A percentile compares a stretch with the other conserved stretches of the same genome.
Evolutionary conservation across 1,140 invertebrate species (phyloP).

Genomic region (Drosophila bifasciata): DNA sequence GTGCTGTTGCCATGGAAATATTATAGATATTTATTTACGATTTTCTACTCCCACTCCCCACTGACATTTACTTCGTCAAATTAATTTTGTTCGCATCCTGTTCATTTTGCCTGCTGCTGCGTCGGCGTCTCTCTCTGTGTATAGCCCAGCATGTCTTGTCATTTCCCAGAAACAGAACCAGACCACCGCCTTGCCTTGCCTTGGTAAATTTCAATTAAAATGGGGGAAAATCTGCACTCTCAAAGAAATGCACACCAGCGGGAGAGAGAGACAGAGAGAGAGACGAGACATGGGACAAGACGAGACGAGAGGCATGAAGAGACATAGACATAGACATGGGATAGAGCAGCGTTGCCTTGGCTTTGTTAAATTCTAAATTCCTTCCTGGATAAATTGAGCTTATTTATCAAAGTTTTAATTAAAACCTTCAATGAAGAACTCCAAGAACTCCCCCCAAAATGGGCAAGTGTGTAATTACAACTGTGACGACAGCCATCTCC

Average conservation of each 20-base stretch:
- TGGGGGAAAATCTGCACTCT: constrained; percentile 65
- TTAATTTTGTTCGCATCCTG: constrained; percentile 32
- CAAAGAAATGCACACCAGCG: constrained; percentile 58
- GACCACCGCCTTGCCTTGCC: constrained; percentile 20
- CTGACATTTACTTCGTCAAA: constrained; percentile 26
- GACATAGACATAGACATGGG: background rate
- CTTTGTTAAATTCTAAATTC: constrained; percentile 66
- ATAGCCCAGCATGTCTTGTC: constrained; percentile 33
- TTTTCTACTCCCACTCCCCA: background rate
- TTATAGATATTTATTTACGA: constrained; percentile 22
- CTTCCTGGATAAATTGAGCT: constrained; percentile 76
- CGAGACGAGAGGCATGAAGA: too few species aligned
- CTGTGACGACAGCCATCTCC: constrained; percentile 40
- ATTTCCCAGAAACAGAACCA: too few species aligned
- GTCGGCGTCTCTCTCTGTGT: too few species aligned
- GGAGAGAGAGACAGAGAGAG: background rate
- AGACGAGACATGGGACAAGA: too few species aligned
- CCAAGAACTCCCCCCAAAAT: constrained; percentile 39
- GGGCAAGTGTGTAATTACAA: constrained; percentile 79
- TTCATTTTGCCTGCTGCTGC: background rate
- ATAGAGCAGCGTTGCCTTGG: constrained; percentile 8
- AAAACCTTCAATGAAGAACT: constrained; percentile 70
- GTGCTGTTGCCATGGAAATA: constrained; percentile 5
- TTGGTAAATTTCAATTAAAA: constrained; percentile 68
- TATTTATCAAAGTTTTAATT: constrained; percentile 83